Conservation (phyloP, 2,888 invertebrate genomes). For the Baronia brevicornis region DNA sequence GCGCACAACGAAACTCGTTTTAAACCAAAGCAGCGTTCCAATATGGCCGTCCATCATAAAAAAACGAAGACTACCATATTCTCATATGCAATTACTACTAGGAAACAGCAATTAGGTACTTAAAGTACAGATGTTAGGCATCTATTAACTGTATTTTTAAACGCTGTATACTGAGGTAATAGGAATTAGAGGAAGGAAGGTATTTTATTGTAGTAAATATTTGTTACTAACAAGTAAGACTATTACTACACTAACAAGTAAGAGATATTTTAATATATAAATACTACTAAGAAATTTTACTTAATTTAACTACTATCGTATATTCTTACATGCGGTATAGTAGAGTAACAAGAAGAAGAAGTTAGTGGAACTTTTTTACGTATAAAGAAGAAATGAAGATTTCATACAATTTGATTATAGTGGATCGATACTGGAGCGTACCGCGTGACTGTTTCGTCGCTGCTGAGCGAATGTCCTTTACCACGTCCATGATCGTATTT, state of each 20-base stretch:
- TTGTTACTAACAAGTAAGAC: too few species aligned
- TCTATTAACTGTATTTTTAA: neutral
- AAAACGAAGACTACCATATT: constrained; percentile 13
- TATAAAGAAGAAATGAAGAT: too few species aligned
- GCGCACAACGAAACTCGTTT: constrained; percentile 65
- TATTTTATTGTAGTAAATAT: too few species aligned
- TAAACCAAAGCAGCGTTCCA: constrained; percentile 51
- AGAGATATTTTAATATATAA: too few species aligned
- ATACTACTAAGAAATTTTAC: too few species aligned
- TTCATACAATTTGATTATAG: constrained; percentile 19
- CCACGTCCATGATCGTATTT: constrained; percentile 53
- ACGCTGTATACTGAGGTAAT: constrained; percentile 1
- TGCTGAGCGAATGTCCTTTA: constrained; percentile 45
- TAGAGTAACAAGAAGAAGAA: constrained; percentile 7
- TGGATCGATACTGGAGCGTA: constrained; percentile 38
- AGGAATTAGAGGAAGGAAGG: too few species aligned
- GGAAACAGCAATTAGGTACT: too few species aligned
- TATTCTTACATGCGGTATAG: too few species aligned
- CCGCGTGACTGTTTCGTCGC: constrained; percentile 35
- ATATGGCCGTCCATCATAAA: constrained; percentile 52
- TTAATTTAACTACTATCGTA: too few species aligned
- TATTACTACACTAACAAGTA: too few species aligned
- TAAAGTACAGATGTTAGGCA: neutral
- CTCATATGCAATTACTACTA: too few species aligned
- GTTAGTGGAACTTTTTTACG: constrained; percentile 6